Base-by-base conservation (phyloP, 2,113 vertebrate genomes). In the Poicephalus gulielmi region DNA sequence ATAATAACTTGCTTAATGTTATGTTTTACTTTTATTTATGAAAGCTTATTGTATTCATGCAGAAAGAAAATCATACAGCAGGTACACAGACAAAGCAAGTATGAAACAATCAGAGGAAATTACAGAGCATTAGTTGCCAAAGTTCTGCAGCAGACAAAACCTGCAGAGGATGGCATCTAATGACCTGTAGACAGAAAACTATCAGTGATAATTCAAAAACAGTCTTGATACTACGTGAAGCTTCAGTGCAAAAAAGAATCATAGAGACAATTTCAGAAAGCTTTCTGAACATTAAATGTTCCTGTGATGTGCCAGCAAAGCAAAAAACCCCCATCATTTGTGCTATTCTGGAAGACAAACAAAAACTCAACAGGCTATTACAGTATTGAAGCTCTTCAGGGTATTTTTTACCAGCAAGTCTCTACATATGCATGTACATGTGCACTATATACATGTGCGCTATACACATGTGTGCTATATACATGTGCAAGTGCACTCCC, bases 331-430 rank as follows among this genome's bases (percentile, higher is more conserved):
- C 22, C 43, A 67, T 49, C 23, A 16, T 17, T 31, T 35, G 30
- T 30, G 35, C 35, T 77, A 19, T 3, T 37, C 50, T 64, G 55
- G 47, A 43, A 59, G 31, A 71, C 37, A 66, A 85, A 83, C 17
- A n/a, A 30, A 19, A 57, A 2, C 0, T 5, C n/a, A 52, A 3
- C 5, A 43, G 28, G 10, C 7, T 39, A 8, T 0, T 30, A 35
- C 0, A 24, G 23, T 8, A 37, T 1, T 19, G 85, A 49, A 53
- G 66, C 59, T 53, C 13, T 7, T 49, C 12, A 20, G 50, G 46
- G 14, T 20, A 52, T 7, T 30, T 76, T 15, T 17, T 16, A 71
- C 43, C 27, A 67, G 60, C 37, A 55, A 17, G n/a, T 13, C 24
- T 41, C 39, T 10, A 19, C 43, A 10, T 24, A 11, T 2, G 17